A percentile compares a stretch with the other conserved stretches of the same genome.
These are phyloP conservation scores for Achroia grisella DNA, from an alignment of 1,140 invertebrate genomes.

Conservation along the genomic window DNA sequence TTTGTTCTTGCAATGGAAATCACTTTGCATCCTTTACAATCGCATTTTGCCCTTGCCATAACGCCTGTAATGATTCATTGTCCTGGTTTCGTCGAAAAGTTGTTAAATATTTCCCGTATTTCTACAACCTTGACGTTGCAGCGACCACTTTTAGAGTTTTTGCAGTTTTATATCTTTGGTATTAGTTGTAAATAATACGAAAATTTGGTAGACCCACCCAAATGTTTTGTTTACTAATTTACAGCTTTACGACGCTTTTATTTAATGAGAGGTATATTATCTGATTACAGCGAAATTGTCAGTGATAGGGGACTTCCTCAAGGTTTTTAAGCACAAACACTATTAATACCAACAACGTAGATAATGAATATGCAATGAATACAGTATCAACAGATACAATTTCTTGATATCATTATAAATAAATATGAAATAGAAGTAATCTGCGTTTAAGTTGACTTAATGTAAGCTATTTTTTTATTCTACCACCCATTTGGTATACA, in stretches of 20 bases:
- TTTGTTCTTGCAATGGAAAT: slow-evolving; percentile 28
- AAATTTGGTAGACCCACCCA: slow-evolving; percentile 12
- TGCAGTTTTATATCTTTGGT: background rate
- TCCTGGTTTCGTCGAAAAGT: slow-evolving; percentile 45
- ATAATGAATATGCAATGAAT: too few relatives aligned
- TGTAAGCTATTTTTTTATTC: too few relatives aligned
- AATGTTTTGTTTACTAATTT: slow-evolving; percentile 62
- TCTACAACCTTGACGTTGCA: background rate
- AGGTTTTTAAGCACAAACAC: too few relatives aligned
- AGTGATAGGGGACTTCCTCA: too few relatives aligned
- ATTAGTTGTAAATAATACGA: background rate
- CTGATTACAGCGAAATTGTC: too few relatives aligned
- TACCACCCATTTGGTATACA: too few relatives aligned
- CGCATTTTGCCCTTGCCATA: slow-evolving; percentile 19
- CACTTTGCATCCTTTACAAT: slow-evolving; percentile 8
- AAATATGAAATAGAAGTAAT: too few relatives aligned
- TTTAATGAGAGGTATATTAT: background rate
- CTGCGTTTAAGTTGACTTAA: too few relatives aligned
- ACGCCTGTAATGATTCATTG: slow-evolving; percentile 56
- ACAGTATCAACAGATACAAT: too few relatives aligned
- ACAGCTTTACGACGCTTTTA: slow-evolving; percentile 22
- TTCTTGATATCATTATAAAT: too few relatives aligned
- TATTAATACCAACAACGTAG: too few relatives aligned
- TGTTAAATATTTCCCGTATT: slow-evolving; percentile 28
- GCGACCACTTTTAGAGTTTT: too few relatives aligned